Evolutionary conservation across 2,797 vertebrate genomes (phyloP).

Genomic region (Sebastolobus alascanus): DNA sequence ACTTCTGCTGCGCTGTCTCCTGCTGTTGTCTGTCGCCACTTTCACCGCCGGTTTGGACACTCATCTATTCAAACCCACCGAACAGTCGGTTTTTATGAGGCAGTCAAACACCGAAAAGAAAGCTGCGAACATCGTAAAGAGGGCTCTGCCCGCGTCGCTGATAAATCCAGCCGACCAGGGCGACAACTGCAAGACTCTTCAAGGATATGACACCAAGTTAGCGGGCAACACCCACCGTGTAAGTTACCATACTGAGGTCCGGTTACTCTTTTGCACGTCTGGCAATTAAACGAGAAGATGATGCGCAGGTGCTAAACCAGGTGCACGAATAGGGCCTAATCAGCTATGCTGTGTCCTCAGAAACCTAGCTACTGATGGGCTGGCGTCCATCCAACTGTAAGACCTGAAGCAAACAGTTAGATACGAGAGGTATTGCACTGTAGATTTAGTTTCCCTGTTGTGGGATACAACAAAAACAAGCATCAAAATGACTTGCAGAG

Average conservation of each 20-base stretch:
- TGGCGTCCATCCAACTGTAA: constrained; percentile 9
- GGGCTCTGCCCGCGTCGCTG: constrained; percentile 67
- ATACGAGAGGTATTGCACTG: not conserved
- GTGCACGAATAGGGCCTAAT: constrained; percentile 56
- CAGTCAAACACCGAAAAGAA: constrained; percentile 30
- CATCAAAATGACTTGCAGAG: not conserved
- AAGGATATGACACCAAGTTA: constrained; percentile 83
- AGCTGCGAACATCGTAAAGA: constrained; percentile 57
- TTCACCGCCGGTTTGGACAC: constrained; percentile 70
- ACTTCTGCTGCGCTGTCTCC: constrained; percentile 58
- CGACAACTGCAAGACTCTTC: constrained; percentile 81
- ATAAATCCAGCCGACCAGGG: constrained; percentile 51
- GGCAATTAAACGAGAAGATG: constrained; percentile 36
- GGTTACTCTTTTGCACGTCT: constrained; percentile 52
- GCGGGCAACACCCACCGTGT: constrained; percentile 90
- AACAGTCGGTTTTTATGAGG: constrained; percentile 59
- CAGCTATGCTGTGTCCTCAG: constrained; percentile 19
- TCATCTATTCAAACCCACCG: constrained; percentile 25
- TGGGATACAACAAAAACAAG: not conserved
- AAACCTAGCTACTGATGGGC: constrained; percentile 17
- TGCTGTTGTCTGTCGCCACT: constrained; percentile 68
- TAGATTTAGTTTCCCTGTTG: not conserved
- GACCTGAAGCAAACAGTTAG: not conserved
- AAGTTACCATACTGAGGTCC: constrained; percentile 75
- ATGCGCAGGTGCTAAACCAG: constrained; percentile 72